These are phyloP conservation scores for Tangara arthus DNA, from an alignment of 2,797 vertebrate genomes.

Conservation along the genomic window DNA sequence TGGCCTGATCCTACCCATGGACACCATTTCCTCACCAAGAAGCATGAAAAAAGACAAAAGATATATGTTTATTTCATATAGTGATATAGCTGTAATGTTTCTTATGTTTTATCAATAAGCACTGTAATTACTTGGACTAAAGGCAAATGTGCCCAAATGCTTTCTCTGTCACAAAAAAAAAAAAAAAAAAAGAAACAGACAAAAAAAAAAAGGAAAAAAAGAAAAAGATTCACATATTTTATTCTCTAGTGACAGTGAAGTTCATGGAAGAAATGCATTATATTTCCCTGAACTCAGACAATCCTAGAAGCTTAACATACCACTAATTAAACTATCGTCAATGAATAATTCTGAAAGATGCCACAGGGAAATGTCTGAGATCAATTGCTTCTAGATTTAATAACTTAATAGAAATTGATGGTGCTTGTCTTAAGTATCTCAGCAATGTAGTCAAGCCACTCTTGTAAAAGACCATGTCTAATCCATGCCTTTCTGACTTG, in stretches of 20 bases:
- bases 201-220: neutral
- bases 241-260: neutral
- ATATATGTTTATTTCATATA: neutral
- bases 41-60: neutral
- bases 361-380: neutral
- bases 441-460: neutral
- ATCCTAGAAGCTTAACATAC: neutral
- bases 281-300: neutral
- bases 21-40: neutral
- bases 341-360: neutral
- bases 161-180: neutral
- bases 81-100: neutral
- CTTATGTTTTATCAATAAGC: neutral
- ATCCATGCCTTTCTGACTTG: neutral
- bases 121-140: neutral
- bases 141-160: neutral
- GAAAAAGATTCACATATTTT: neutral
- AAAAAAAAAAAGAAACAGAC: neutral
- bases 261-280: fast-evolving
- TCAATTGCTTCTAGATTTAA: neutral
- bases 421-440: neutral
- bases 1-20: neutral
- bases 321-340: neutral
- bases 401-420: neutral
- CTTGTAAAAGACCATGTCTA: neutral